Evolutionary conservation across 2,797 vertebrate species (phyloP).

Genomic region (Ispidina picta): DNA sequence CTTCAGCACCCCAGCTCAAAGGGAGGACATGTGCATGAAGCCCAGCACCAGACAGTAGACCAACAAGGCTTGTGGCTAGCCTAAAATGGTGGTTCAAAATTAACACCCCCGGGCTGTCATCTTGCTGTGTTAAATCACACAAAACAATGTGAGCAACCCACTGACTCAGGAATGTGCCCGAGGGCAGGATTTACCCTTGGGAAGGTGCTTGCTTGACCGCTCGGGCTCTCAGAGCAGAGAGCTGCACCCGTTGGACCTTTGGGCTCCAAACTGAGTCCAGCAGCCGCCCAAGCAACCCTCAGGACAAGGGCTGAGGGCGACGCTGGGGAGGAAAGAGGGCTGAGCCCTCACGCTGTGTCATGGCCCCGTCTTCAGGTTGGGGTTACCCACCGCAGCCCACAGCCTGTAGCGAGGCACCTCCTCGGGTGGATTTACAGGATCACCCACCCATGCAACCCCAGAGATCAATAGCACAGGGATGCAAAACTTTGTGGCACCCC

Average conservation of each 20-base stretch:
- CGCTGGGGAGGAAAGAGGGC: background rate
- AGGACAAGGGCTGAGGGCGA: background rate
- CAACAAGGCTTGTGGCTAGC: background rate
- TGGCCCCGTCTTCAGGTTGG: background rate
- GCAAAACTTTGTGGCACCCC: accelerated
- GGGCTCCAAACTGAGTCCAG: background rate
- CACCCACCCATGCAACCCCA: background rate
- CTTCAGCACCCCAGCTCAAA: background rate
- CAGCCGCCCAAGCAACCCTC: too few relatives aligned
- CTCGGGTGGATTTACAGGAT: background rate
- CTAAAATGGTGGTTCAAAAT: background rate
- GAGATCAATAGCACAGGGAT: background rate
- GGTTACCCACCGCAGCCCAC: background rate
- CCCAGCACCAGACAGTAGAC: background rate
- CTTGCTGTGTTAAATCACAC: background rate
- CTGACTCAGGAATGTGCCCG: accelerated
- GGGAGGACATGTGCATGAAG: background rate
- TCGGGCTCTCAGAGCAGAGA: background rate
- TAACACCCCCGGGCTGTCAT: background rate
- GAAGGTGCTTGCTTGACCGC: background rate
- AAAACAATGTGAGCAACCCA: background rate
- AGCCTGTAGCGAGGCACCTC: background rate
- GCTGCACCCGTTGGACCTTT: background rate
- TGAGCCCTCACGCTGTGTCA: accelerated
- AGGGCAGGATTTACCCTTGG: background rate